Evolutionary conservation across 2,113 vertebrate species (phyloP).

Genomic region (Egretta garzetta): DNA sequence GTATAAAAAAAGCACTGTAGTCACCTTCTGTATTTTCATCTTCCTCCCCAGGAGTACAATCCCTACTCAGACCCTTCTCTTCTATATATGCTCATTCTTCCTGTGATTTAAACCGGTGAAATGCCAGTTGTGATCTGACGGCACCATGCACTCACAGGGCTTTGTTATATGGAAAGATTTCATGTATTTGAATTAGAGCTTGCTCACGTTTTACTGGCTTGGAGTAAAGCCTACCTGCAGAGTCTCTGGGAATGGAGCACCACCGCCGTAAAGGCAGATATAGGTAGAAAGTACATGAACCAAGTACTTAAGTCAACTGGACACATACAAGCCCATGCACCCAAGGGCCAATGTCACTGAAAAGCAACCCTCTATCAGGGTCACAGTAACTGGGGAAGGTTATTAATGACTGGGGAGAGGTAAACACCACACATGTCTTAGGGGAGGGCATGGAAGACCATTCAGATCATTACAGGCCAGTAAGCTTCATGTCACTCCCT

Average conservation of each 20-base stretch:
- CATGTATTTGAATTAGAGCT: background rate
- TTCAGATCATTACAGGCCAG: background rate
- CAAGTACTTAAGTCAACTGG: background rate
- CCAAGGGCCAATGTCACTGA: background rate
- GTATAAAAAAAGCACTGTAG: background rate
- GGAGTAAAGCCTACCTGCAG: background rate
- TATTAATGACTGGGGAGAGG: background rate
- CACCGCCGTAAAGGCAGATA: fast-evolving
- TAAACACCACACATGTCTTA: background rate
- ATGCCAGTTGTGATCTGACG: background rate
- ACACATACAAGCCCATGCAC: background rate
- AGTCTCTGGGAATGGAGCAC: background rate
- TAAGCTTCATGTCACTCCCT: background rate
- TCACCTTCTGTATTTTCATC: background rate
- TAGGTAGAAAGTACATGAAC: background rate
- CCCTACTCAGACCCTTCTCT: background rate
- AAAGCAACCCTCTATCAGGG: background rate
- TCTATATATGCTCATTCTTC: background rate
- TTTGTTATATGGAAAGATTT: background rate
- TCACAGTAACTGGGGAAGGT: background rate
- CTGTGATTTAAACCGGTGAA: background rate
- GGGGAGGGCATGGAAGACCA: background rate
- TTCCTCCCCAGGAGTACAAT: background rate
- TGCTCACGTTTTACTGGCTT: background rate
- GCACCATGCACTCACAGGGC: background rate